phyloP scores from a whole-genome alignment of 2,797 vertebrate species.

The Falco columbarius region DNA sequence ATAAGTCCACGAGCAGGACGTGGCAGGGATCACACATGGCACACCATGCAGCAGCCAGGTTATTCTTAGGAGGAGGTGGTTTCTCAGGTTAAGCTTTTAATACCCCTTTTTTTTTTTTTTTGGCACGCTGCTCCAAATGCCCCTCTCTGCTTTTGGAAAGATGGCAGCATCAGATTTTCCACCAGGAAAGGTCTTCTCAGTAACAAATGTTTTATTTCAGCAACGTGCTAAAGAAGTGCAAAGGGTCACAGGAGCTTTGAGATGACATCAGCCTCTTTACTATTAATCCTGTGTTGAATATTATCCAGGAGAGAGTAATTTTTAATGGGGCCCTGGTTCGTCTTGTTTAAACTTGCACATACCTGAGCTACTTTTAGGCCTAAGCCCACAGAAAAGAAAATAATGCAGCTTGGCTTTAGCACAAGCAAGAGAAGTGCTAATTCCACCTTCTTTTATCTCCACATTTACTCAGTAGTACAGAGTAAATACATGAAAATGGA shows the following conservation, averaged over 20 bases:
- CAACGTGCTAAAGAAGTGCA: slow-evolving; percentile 12
- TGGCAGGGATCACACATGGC: accelerated
- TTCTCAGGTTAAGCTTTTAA: neutral
- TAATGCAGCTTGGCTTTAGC: slow-evolving; percentile 46
- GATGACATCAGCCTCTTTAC: slow-evolving; percentile 66
- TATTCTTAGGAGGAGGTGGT: neutral
- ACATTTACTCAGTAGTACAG: slow-evolving; percentile 41
- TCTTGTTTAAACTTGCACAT: slow-evolving; percentile 74
- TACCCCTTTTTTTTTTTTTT: neutral
- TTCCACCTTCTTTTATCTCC: slow-evolving; percentile 63
- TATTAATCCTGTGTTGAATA: slow-evolving; percentile 69
- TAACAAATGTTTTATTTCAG: neutral
- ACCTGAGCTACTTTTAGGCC: slow-evolving; percentile 69
- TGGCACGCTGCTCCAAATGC: accelerated
- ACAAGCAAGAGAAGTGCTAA: slow-evolving; percentile 47
- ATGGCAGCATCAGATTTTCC: slow-evolving; percentile 22
- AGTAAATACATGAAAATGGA: slow-evolving; percentile 22
- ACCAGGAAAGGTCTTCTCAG: neutral
- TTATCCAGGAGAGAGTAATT: slow-evolving; percentile 71
- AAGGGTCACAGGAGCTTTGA: slow-evolving; percentile 44
- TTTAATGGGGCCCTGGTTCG: slow-evolving; percentile 55
- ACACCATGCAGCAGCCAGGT: neutral
- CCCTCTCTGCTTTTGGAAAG: neutral
- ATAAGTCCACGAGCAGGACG: accelerated
- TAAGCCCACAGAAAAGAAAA: slow-evolving; percentile 67